phyloP scores from a whole-genome alignment of 2,113 vertebrate genomes.

The Dasyurus viverrinus region DNA sequence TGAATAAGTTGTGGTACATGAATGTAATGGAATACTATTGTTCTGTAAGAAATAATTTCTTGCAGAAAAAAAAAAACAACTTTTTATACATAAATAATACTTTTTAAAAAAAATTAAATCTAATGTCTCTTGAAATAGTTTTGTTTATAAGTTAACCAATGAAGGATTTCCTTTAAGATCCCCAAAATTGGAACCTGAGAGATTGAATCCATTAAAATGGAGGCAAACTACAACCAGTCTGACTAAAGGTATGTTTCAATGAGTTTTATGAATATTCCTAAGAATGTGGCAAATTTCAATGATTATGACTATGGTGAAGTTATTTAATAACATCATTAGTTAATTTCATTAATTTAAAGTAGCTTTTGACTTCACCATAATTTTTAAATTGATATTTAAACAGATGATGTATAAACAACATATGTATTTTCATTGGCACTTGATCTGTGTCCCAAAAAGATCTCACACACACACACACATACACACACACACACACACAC shows the following conservation, averaged over 20 bases:
- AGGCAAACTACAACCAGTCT: neutral
- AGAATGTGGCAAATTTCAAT: neutral
- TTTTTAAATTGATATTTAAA: neutral
- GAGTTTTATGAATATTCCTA: neutral
- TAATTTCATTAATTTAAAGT: neutral
- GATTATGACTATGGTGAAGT: neutral
- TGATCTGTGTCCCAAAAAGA: too few species aligned
- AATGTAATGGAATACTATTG: too few species aligned
- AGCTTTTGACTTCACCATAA: neutral
- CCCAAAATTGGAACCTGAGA: neutral
- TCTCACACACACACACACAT: too few species aligned
- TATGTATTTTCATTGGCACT: neutral
- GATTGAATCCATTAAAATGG: neutral
- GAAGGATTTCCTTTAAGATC: neutral
- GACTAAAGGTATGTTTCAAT: neutral
- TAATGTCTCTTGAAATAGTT: neutral
- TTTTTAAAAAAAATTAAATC: neutral
- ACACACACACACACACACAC: too few species aligned
- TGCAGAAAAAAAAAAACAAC: too few species aligned
- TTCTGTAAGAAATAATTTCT: too few species aligned
- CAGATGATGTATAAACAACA: neutral
- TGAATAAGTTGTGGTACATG: too few species aligned
- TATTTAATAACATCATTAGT: neutral
- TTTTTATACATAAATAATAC: neutral
- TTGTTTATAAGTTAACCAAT: neutral